Evolutionary conservation across 2,888 invertebrate species (phyloP).

Genomic region (Pheosia tremula): DNA sequence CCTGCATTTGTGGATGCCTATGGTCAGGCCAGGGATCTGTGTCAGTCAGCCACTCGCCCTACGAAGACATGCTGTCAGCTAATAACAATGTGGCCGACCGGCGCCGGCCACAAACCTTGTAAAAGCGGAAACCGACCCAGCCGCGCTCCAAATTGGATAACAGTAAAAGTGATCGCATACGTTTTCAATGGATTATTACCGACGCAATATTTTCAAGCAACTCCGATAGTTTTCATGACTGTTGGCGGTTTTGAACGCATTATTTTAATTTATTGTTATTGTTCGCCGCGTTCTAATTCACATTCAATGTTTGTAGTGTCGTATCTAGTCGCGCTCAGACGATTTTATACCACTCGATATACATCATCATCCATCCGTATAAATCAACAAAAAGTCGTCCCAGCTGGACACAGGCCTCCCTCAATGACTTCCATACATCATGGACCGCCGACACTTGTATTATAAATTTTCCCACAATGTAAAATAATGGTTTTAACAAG

Average conservation of each 20-base stretch:
- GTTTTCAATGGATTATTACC: constrained; percentile 72
- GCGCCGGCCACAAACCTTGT: constrained; percentile 76
- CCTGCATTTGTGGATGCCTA: background rate
- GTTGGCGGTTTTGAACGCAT: constrained; percentile 62
- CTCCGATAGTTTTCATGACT: constrained; percentile 62
- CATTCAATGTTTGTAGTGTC: constrained; percentile 17
- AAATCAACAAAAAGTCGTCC: too few species aligned
- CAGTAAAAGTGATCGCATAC: constrained; percentile 83
- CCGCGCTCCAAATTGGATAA: constrained; percentile 82
- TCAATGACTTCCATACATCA: too few species aligned
- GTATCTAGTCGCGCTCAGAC: constrained; percentile 9
- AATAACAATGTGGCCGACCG: constrained; percentile 68
- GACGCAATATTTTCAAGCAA: constrained; percentile 49
- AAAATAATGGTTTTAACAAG: constrained; percentile 24
- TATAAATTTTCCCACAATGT: constrained; percentile 25
- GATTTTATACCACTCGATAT: constrained; percentile 29
- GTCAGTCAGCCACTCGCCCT: constrained; percentile 72
- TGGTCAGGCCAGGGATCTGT: constrained; percentile 52
- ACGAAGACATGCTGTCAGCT: constrained; percentile 65
- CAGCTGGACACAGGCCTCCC: too few species aligned
- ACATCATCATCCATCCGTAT: background rate
- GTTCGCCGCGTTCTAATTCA: constrained; percentile 39
- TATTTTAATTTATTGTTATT: constrained; percentile 60
- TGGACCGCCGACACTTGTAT: background rate
- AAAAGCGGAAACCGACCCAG: constrained; percentile 80